phyloP scores from a whole-genome alignment of 1,140 invertebrate genomes.

The Ylistrum balloti region DNA sequence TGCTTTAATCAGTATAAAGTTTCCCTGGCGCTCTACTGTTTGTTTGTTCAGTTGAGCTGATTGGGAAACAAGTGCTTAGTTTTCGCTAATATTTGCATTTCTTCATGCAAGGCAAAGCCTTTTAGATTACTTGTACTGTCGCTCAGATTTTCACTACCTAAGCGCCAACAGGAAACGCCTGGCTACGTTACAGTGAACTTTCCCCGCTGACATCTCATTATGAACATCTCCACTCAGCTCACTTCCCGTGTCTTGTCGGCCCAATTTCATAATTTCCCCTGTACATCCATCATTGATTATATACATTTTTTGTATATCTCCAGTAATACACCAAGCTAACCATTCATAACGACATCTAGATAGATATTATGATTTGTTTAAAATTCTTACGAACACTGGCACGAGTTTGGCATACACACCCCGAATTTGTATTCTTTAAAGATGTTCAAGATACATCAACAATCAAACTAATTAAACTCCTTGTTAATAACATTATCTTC shows the following conservation, averaged over 20 bases:
- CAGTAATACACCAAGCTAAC: background rate
- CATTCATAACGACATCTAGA: background rate
- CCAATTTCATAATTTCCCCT: background rate
- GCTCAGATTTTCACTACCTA: background rate
- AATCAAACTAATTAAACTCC: too few species aligned
- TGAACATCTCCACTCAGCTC: too few species aligned
- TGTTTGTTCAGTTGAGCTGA: conserved; percentile 4
- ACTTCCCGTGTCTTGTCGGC: background rate
- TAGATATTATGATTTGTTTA: background rate
- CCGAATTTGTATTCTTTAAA: too few species aligned
- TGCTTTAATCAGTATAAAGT: conserved; percentile 6
- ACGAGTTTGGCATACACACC: background rate
- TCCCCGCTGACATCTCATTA: background rate
- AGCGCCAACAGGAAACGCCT: conserved; percentile 7
- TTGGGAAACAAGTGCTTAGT: conserved; percentile 38
- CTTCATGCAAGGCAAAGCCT: conserved; percentile 37
- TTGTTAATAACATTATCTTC: too few species aligned
- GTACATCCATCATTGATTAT: background rate
- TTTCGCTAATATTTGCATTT: conserved; percentile 40
- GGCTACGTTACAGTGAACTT: background rate
- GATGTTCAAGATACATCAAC: too few species aligned
- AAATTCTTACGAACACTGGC: too few species aligned
- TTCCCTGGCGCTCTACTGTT: background rate
- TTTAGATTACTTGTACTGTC: background rate
- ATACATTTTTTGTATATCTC: background rate